Evolutionary conservation across 2,888 invertebrate genomes (phyloP), one percentile per base, ranked within the genome.

Genomic region (Andrena haemorrhoa): DNA sequence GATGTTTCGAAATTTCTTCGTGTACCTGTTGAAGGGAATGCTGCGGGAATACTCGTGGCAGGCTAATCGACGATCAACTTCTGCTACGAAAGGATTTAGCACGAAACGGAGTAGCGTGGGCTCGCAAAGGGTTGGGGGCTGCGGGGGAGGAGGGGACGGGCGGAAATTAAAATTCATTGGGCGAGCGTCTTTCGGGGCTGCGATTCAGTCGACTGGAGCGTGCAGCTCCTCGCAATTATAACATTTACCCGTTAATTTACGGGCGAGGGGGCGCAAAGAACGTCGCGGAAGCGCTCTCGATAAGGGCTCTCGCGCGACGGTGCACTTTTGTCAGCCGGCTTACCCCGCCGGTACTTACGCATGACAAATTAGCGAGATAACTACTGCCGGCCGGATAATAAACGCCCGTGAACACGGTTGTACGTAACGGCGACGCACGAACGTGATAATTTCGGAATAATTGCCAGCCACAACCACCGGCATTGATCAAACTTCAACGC

Each of bases 291-390:
- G 65, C 69, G 65, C 33, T 72, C 72, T 73, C 69, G 85, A 85
- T 85, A 83, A 76, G 64, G 77, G 72, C 68, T 56, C 49, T 64
- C 70, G 41, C 61, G 66, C 70, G 64, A 53, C 64, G 78, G 72
- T 74, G 80, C 77, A 85, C 75, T 84, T 87, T 88, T 76, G 80
- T 75, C 79, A 81, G 53, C 68, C 35, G 61, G 71, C 68, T 84
- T 64, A 73, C 53, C 66, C 70, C 69, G 16, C 65, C 35, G 66
- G 70, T 79, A 60, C 83, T 87, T 86, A 85, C 80, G 80, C 75
- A 79, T 88, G 86, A 86, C 85, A 88, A 88, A 88, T 88, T 86
- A 81, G 75, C 74, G 77, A 83, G 88, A 85, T 88, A 86, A 85
- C 79, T 86, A 75, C 75, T 73, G 85, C 74, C 65, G 47, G 83